These are phyloP conservation scores for Podarcis lilfordi DNA, from an alignment of 2,797 vertebrate species.

Conservation along the genomic window DNA sequence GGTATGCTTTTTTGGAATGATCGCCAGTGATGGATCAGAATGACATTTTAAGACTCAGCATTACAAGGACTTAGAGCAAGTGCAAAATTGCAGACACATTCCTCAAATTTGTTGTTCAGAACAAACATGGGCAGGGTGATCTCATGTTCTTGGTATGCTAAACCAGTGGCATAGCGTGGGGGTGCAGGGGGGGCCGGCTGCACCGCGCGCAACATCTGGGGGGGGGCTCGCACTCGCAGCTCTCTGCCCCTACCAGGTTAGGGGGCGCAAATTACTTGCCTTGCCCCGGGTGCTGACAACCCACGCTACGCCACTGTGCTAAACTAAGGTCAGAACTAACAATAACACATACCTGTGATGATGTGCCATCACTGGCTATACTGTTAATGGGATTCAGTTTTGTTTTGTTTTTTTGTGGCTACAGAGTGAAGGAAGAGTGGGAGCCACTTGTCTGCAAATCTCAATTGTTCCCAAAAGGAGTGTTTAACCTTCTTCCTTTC, in stretches of 20 bases:
- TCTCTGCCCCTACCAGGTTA: no score
- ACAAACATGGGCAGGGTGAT: not conserved
- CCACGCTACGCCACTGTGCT: no score
- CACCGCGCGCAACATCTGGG: no score
- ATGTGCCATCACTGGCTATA: not conserved
- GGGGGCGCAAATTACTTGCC: no score
- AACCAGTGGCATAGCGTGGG: no score
- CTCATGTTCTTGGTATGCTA: not conserved
- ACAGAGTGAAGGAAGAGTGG: no score
- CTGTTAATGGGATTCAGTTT: not conserved
- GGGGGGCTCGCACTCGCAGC: no score
- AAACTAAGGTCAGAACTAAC: not conserved
- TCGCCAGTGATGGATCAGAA: not conserved
- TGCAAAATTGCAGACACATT: conserved; percentile 44
- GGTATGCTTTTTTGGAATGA: not conserved
- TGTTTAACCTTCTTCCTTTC: not conserved
- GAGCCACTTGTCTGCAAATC: not conserved
- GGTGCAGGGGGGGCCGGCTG: no score
- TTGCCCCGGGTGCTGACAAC: no score
- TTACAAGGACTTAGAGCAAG: conserved; percentile 55
- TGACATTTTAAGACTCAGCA: not conserved
- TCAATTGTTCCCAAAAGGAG: not conserved
- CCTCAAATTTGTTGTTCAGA: conserved; percentile 47
- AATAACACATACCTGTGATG: no score
- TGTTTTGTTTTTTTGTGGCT: not conserved